Evolutionary conservation across 1,140 invertebrate species (phyloP), one percentile per base, ranked within the genome.

Genomic region (Brachionus calyciflorus): DNA sequence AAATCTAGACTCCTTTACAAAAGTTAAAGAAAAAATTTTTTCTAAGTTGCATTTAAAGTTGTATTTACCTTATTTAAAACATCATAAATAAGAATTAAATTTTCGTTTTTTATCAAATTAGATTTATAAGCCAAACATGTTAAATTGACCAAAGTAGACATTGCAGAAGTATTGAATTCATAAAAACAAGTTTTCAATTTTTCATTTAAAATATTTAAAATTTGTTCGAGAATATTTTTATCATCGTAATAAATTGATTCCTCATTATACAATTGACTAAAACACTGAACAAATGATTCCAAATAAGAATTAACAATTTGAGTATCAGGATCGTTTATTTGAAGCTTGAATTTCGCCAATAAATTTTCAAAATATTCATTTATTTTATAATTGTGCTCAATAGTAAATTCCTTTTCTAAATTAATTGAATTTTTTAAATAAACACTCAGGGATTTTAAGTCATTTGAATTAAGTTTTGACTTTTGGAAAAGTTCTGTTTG

Each of bases 181-280:
- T 33, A 49, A 33, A 48, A 51, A 51, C 17, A 0, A 24, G 33
- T 30, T 0, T 70, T 28, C 46, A 30, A 46, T 19, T 70, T 48
- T 21, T 70, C 14, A 19, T 53, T 73, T 30, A 73, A 26, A 37
- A 51, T 51, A 51, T 48, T 12, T 9, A 73, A 40, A 12, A 55
- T 30, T 9, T 17, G 49, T 9, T 37, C 17, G 12, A 73, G 33
- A 10, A 73, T 49, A 30, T 51, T 55, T 21, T 24, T 73, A 30
- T 73, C 69, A 41, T 73, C 69, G 12, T 51, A 73, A 41, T 51
- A 73, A 51, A 73, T 41, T n/a, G 69, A 49, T 4, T 73, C 69
- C 33, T 73, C 44, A 24, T 73, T 21, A 24, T 73, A 73, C 69
- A 73, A 37, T 21, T 24, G 19, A 19, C 17, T 41, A 26, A 73